phyloP scores from a whole-genome alignment of 2,888 invertebrate genomes.

The Geotrupes spiniger region DNA sequence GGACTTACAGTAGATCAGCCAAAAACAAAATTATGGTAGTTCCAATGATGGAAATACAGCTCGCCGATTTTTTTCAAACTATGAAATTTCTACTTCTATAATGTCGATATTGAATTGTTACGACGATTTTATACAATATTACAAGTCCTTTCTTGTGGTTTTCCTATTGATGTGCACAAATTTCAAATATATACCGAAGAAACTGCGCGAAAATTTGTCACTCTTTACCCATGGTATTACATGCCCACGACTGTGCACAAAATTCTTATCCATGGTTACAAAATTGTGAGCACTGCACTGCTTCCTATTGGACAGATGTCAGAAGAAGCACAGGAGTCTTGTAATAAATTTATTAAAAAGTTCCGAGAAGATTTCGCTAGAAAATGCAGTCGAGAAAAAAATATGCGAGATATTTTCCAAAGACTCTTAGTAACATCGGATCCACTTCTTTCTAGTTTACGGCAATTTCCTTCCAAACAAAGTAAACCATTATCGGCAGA shows the following conservation, averaged over 20 bases:
- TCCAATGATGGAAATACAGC: conserved; percentile 3
- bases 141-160: background rate
- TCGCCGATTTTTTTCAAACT: background rate
- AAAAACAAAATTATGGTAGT: background rate
- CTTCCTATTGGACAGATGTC: conserved; percentile 34
- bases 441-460: conserved; percentile 26
- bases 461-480: conserved; percentile 16
- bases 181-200: background rate
- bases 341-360: conserved; percentile 25
- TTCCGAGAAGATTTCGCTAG: conserved; percentile 29
- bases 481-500: too few relatives aligned
- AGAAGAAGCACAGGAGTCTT: conserved; percentile 37
- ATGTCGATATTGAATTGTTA: too few relatives aligned
- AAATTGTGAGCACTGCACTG: conserved; percentile 27
- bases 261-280: conserved; percentile 13
- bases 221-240: conserved; percentile 34
- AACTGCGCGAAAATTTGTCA: conserved; percentile 25
- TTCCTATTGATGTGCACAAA: background rate
- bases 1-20: background rate
- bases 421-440: conserved; percentile 31
- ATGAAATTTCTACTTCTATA: background rate
- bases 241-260: conserved; percentile 35
- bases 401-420: conserved; percentile 29
- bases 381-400: conserved; percentile 29
- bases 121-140: background rate